A percentile compares a stretch with the other conserved stretches of the same genome.
phyloP scores from a whole-genome alignment of 2,888 invertebrate species.

The Phortica okadai region DNA sequence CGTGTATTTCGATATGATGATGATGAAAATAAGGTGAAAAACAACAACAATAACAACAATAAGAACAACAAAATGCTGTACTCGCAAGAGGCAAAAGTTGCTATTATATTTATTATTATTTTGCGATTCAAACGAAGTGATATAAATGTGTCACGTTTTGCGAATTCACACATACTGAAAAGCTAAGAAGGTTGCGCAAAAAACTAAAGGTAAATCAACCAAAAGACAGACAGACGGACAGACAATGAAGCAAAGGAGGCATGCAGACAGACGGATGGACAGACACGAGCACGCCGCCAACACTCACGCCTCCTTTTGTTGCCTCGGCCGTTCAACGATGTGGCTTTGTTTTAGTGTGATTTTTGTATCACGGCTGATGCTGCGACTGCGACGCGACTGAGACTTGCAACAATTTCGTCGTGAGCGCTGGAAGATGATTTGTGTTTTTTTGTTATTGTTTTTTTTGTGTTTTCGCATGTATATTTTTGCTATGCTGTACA shows the following conservation, averaged over 20 bases:
- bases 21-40: neutral
- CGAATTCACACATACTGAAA: slow-evolving; percentile 76
- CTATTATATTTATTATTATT: slow-evolving; percentile 73
- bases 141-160: slow-evolving; percentile 76
- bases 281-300: slow-evolving; percentile 51
- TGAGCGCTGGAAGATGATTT: slow-evolving; percentile 75
- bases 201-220: slow-evolving; percentile 28
- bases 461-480: neutral
- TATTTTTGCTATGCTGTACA: neutral
- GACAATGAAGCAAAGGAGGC: neutral
- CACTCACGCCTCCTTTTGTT: slow-evolving; percentile 72
- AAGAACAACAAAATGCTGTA: neutral
- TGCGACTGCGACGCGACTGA: neutral
- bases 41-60: neutral
- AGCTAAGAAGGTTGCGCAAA: slow-evolving; percentile 44
- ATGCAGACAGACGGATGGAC: neutral
- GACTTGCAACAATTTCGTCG: slow-evolving; percentile 72
- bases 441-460: slow-evolving; percentile 50
- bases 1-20: neutral
- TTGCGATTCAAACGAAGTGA: slow-evolving; percentile 75
- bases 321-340: slow-evolving; percentile 53
- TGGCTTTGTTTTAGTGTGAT: slow-evolving; percentile 31
- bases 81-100: slow-evolving; percentile 46
- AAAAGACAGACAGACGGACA: slow-evolving; percentile 22
- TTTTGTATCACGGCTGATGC: slow-evolving; percentile 14